Evolutionary conservation across 2,888 invertebrate genomes (phyloP).

Genomic region (Dilophus febrilis): DNA sequence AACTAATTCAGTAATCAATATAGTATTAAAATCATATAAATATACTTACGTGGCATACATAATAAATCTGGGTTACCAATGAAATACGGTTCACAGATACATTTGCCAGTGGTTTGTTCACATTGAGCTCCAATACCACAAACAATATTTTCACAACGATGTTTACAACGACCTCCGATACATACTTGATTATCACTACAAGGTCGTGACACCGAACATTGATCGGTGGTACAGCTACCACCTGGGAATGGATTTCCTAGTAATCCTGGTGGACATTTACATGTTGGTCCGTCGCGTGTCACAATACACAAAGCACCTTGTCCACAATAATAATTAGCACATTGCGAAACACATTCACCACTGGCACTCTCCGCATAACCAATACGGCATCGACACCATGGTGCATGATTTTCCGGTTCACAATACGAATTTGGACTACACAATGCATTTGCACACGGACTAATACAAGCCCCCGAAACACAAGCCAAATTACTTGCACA

Average conservation of each 20-base stretch:
- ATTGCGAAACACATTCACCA: slow-evolving; percentile 64
- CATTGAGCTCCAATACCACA: slow-evolving; percentile 82
- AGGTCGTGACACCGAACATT: slow-evolving; percentile 59
- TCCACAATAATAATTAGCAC: slow-evolving; percentile 50
- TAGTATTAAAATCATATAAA: background rate
- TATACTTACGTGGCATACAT: slow-evolving; percentile 79
- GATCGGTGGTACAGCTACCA: slow-evolving; percentile 63
- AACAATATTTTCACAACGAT: slow-evolving; percentile 69
- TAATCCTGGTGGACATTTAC: slow-evolving; percentile 72
- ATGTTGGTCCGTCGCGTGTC: slow-evolving; percentile 68
- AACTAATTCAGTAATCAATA: background rate
- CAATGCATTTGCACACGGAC: slow-evolving; percentile 58
- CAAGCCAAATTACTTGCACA: slow-evolving; percentile 70
- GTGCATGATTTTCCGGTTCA: slow-evolving; percentile 73
- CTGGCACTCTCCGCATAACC: slow-evolving; percentile 63
- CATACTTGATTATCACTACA: slow-evolving; percentile 67
- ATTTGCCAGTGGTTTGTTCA: slow-evolving; percentile 61
- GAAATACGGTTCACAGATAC: slow-evolving; percentile 73
- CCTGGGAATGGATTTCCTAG: slow-evolving; percentile 86
- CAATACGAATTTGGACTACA: slow-evolving; percentile 77
- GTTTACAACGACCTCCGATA: slow-evolving; percentile 74
- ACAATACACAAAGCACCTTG: slow-evolving; percentile 72
- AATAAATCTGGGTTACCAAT: slow-evolving; percentile 77
- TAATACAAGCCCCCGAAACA: slow-evolving; percentile 58
- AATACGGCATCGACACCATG: slow-evolving; percentile 73